Base-by-base conservation (phyloP, 2,113 vertebrate species). In the Octodon degus region DNA sequence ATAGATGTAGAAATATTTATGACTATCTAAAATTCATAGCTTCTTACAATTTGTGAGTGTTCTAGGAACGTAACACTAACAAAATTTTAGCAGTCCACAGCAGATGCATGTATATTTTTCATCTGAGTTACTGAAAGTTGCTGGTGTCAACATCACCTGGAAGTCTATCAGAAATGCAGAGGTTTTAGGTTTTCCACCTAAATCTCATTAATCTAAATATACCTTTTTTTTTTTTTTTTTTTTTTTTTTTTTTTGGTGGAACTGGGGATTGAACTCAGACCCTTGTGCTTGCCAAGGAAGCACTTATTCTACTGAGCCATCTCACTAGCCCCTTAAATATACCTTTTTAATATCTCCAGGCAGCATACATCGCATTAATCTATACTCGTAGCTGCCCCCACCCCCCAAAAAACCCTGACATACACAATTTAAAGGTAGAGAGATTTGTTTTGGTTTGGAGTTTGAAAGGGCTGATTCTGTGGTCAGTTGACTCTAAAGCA, bases 61-160 rank as follows among this genome's bases (percentile, higher is more conserved):
- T 43, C 72, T 43, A 43, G 37, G 22, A 43, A 76, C 10, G 13
- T 25, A 24, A 40, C 4, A 4, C n/a, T 11, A 1, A 8, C 72
- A 5, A 13, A 43, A 68, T 24, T 74, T 74, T 10, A 5, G 1
- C 37, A 9, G n/a, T 25, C 37, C 22, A 25, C 1, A 13, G 37
- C 14, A 11, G 12, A 47, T 30, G 13, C 30, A 72, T 72, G 79
- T 58, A 55, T 34, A 67, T 76, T 89, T 50, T 68, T 34, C n/a
- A 90, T 58, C n/a, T 8, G 34, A 50, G 16, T n/a, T 55, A 53
- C 4, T 8, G 3, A 72, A 11, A 53, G 20, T 32, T 9, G 40
- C 3, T 13, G 60, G 1, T 47, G 1, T 62, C 6, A 13, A 2
- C 6, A 63, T 74, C 24, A 55, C 0, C 3, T 82, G 30, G 20